Base-by-base conservation (phyloP, 2,888 invertebrate genomes). In the Noctua comes region DNA sequence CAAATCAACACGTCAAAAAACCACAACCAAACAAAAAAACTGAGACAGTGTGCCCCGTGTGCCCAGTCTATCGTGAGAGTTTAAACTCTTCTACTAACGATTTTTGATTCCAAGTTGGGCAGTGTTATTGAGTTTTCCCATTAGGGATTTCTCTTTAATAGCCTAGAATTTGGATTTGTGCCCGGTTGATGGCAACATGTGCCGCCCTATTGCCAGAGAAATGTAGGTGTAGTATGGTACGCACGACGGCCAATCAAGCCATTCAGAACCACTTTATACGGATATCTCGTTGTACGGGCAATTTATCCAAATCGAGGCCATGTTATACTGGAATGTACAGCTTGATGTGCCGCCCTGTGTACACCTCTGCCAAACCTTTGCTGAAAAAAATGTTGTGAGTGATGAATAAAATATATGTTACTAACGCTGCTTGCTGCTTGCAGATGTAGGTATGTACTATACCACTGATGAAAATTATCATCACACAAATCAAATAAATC, bases 1-100 rank as follows among this genome's bases (percentile, higher is more conserved):
- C 62, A 40, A 68, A 24, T 54, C 78, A 80, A 54, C 62, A 62
- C 72, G 57, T 40, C 68, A 68, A 77, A 77, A 66, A 78, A 75
- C 54, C 27, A 43, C 13, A 74, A 73, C 13, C 74, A 57, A 46
- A 74, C 54, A 11, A 16, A 40, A 27, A 43, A 54, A 21, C 36
- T 40, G n/a, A 51, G 36, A 48, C 70, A 70, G n/a, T 48, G 13
- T 36, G 73, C 72, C 68, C 66, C 40, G n/a, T 48, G 13, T 36
- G 73, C 72, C 72, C 65, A 72, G 43, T 54, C 6, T 48, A 48
- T 48, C 18, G 48, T 48, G 48, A 48, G 6, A 48, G 18, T n/a
- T n/a, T n/a, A n/a, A n/a, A n/a, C n/a, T n/a, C n/a, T n/a, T n/a
- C n/a, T n/a, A n/a, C n/a, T n/a, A n/a, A n/a, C n/a, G n/a, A n/a